These are phyloP conservation scores for Daphoenositta chrysoptera DNA, from an alignment of 2,113 vertebrate species.

Conservation along the genomic window DNA sequence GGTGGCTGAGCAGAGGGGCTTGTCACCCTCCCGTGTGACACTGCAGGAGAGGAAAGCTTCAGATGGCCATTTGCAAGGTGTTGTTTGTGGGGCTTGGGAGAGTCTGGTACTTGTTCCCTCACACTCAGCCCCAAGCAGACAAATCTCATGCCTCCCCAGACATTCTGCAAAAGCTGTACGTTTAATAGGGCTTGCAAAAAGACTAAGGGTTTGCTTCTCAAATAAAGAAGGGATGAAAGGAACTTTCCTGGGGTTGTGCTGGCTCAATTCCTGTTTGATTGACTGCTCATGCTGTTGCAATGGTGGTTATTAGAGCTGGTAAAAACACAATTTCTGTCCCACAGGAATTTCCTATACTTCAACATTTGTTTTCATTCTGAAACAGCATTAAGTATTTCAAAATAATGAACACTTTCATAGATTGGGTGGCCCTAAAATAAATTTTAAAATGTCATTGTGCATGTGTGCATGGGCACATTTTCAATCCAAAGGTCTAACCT, in stretches of 20 bases:
- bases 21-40: neutral
- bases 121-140: constrained; percentile 1
- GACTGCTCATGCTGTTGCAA: constrained; percentile 56
- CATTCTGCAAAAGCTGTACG: neutral
- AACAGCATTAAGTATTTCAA: constrained; percentile 25
- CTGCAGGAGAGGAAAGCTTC: neutral
- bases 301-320: constrained; percentile 57
- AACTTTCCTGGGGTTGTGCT: constrained; percentile 65
- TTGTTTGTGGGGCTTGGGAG: neutral
- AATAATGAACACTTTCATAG: constrained; percentile 17
- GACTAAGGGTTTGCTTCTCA: constrained; percentile 55
- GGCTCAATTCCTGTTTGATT: constrained; percentile 65
- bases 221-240: constrained; percentile 67
- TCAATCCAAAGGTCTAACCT: neutral
- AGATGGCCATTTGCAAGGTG: neutral
- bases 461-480: neutral
- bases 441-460: neutral
- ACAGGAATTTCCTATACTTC: constrained; percentile 25
- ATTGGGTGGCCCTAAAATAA: neutral
- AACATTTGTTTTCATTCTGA: constrained; percentile 45
- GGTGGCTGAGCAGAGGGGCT: neutral
- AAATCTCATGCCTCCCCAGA: constrained; percentile 23
- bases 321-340: constrained; percentile 47
- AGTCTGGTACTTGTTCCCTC: constrained; percentile 53
- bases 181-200: constrained; percentile 65